Evolutionary conservation across 2,797 vertebrate genomes (phyloP).

Genomic region (Todus mexicanus): DNA sequence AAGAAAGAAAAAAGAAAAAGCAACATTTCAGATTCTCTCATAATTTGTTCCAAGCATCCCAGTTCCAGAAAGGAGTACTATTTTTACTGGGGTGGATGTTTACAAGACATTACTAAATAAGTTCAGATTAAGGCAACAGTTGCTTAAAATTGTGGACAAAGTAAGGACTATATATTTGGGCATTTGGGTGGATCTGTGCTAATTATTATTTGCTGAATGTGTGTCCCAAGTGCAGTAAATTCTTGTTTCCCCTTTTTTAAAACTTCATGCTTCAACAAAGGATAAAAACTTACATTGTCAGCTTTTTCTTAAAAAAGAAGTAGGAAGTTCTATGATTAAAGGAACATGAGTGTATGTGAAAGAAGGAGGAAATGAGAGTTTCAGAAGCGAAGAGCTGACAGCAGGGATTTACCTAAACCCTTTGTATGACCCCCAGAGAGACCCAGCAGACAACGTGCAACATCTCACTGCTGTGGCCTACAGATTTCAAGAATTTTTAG

Average conservation of each 20-base stretch:
- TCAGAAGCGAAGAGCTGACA: conserved; percentile 54
- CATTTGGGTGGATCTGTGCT: neutral
- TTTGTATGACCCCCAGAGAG: conserved; percentile 12
- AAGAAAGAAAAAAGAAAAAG: fast-evolving
- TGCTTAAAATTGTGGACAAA: neutral
- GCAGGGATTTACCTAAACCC: neutral
- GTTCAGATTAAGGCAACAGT: neutral
- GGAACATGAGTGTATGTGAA: conserved; percentile 25
- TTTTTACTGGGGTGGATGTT: conserved; percentile 28
- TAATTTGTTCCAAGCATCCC: neutral
- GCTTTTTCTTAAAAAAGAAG: conserved; percentile 71
- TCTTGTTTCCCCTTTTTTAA: conserved; percentile 7
- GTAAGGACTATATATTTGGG: neutral
- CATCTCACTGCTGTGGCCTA: neutral
- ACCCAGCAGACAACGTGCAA: neutral
- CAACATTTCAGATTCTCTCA: neutral
- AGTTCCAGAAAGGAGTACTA: neutral
- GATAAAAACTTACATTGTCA: conserved; percentile 58
- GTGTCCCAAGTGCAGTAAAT: neutral
- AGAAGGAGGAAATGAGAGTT: conserved; percentile 69
- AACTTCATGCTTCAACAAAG: neutral
- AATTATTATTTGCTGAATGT: neutral
- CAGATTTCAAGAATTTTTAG: neutral
- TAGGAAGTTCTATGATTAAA: conserved; percentile 59
- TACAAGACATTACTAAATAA: neutral